These are phyloP conservation scores for Adelphocoris suturalis DNA, from an alignment of 2,888 invertebrate genomes.

Conservation along the genomic window DNA sequence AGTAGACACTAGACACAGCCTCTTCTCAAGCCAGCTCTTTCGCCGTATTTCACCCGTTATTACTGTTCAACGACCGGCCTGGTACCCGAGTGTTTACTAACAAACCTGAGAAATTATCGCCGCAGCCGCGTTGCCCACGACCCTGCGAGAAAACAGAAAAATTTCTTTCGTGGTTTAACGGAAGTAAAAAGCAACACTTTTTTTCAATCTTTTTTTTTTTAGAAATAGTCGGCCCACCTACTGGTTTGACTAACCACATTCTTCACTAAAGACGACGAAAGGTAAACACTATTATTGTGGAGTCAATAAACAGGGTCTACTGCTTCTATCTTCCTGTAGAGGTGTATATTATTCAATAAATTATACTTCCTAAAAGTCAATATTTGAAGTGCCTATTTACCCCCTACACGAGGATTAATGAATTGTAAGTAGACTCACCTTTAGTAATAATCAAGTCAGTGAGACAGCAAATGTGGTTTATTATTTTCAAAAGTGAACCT, in stretches of 20 bases:
- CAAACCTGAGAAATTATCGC: constrained; percentile 35
- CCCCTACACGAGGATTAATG: neutral
- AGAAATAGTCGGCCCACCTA: constrained; percentile 27
- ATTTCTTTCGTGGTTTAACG: neutral
- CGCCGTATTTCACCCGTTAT: constrained; percentile 24
- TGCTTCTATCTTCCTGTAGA: neutral
- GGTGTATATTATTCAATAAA: neutral
- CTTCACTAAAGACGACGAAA: constrained; percentile 21
- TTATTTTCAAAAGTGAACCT: no score
- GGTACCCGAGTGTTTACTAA: constrained; percentile 27
- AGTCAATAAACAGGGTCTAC: neutral
- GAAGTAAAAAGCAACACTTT: constrained; percentile 24
- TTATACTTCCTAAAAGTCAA: neutral
- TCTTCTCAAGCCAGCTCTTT: neutral
- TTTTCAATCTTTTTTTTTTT: neutral
- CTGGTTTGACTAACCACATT: constrained; percentile 4
- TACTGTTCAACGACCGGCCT: constrained; percentile 22
- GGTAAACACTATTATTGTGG: neutral
- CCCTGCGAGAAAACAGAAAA: constrained; percentile 18
- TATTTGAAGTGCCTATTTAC: neutral
- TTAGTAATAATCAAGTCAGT: no score
- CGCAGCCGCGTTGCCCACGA: neutral
- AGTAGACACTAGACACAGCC: constrained; percentile 8
- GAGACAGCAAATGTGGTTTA: no score
- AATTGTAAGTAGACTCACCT: no score